A percentile compares a stretch with the other conserved stretches of the same genome.
Evolutionary conservation across 2,888 invertebrate species (phyloP).

Genomic region (Brachynemurus nebulosus): DNA sequence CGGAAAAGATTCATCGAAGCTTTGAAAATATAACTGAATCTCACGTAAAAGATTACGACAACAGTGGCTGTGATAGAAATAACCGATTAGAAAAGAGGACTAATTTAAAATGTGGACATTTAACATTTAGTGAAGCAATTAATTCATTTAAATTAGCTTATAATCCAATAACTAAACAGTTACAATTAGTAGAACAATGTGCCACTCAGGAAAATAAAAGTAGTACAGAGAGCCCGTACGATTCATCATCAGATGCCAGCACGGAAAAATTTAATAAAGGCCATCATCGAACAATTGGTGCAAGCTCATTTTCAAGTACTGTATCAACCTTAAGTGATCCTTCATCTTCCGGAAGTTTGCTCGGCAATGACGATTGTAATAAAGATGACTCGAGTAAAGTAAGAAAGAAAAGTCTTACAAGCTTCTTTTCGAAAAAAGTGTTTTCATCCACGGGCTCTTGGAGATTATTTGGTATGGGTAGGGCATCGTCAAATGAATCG

Average conservation of each 20-base stretch:
- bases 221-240: not conserved
- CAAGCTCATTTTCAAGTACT: conserved; percentile 52
- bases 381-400: conserved; percentile 31
- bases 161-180: conserved; percentile 58
- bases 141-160: conserved; percentile 61
- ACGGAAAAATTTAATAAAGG: conserved; percentile 20
- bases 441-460: conserved; percentile 34
- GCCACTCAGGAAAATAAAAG: not conserved
- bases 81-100: too few species aligned
- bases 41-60: conserved; percentile 16
- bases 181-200: conserved; percentile 30
- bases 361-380: conserved; percentile 24
- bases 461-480: conserved; percentile 31
- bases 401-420: conserved; percentile 45
- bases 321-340: conserved; percentile 58
- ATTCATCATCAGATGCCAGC: not conserved
- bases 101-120: conserved; percentile 17
- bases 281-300: conserved; percentile 41
- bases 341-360: conserved; percentile 34
- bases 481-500: conserved; percentile 17
- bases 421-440: conserved; percentile 44
- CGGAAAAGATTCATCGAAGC: conserved; percentile 27
- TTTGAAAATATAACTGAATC: not conserved
- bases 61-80: conserved; percentile 17
- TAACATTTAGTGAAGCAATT: conserved; percentile 50